Evolutionary conservation across 2,888 invertebrate species (phyloP).

Genomic region (Agelastica alni): DNA sequence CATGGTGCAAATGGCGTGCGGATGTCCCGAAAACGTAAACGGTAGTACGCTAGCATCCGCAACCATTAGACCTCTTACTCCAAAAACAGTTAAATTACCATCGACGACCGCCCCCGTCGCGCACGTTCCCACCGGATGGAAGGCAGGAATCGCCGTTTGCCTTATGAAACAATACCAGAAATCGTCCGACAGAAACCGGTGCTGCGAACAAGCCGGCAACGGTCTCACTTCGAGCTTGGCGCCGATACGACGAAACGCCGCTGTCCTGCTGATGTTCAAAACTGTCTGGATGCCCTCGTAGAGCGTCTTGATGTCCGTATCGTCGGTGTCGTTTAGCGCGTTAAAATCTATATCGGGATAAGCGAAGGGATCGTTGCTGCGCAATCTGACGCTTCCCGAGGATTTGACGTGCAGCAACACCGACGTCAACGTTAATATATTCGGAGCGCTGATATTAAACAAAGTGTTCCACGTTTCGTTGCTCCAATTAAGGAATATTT

Average conservation of each 20-base stretch:
- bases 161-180: slow-evolving; percentile 30
- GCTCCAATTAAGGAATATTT: slow-evolving; percentile 35
- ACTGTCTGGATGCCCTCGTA: slow-evolving; percentile 59
- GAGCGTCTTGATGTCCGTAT: slow-evolving; percentile 58
- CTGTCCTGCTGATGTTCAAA: slow-evolving; percentile 56
- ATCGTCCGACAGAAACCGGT: slow-evolving; percentile 22
- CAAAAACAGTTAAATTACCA: slow-evolving; percentile 64
- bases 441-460: slow-evolving; percentile 46
- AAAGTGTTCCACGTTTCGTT: slow-evolving; percentile 50
- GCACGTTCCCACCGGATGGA: slow-evolving; percentile 70
- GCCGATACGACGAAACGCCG: slow-evolving; percentile 59
- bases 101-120: slow-evolving; percentile 74
- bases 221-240: slow-evolving; percentile 50
- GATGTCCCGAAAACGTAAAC: slow-evolving; percentile 65
- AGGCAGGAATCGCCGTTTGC: slow-evolving; percentile 40
- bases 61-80: slow-evolving; percentile 63
- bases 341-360: slow-evolving; percentile 65
- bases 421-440: slow-evolving; percentile 14
- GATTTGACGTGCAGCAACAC: slow-evolving; percentile 32
- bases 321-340: slow-evolving; percentile 62
- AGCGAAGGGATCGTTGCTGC: slow-evolving; percentile 17
- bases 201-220: slow-evolving; percentile 15
- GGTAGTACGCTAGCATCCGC: slow-evolving; percentile 71
- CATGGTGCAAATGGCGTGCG: slow-evolving; percentile 70
- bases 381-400: slow-evolving; percentile 65